phyloP scores from a whole-genome alignment of 2,888 invertebrate genomes.

The Aleiodes testaceus region DNA sequence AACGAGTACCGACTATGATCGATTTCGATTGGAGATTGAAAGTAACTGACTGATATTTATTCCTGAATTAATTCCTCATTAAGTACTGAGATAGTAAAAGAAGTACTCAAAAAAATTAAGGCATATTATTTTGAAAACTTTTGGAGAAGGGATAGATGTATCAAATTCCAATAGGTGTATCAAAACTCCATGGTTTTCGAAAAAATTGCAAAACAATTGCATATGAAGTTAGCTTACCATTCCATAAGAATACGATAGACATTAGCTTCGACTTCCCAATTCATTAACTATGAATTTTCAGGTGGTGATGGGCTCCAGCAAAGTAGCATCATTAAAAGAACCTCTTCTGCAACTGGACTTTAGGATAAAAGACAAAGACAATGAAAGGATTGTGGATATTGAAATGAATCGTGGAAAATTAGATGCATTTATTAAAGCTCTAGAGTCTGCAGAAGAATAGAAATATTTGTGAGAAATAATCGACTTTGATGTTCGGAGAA shows the following conservation, averaged over 20 bases:
- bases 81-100: background rate
- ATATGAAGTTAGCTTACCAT: background rate
- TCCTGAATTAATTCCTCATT: background rate
- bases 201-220: background rate
- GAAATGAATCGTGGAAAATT: slow-evolving; percentile 66
- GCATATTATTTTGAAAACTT: too few species aligned
- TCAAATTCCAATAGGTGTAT: too few species aligned
- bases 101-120: background rate
- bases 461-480: slow-evolving; percentile 16
- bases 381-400: slow-evolving; percentile 56
- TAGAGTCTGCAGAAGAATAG: slow-evolving; percentile 54
- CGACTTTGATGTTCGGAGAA: slow-evolving; percentile 21
- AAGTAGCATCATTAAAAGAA: slow-evolving; percentile 72
- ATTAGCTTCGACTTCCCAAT: background rate
- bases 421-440: slow-evolving; percentile 61
- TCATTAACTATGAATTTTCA: slow-evolving; percentile 47
- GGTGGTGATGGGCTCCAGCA: slow-evolving; percentile 75
- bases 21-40: slow-evolving; percentile 76
- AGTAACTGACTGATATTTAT: slow-evolving; percentile 53
- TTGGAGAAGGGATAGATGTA: too few species aligned
- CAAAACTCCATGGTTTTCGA: too few species aligned
- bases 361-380: slow-evolving; percentile 57
- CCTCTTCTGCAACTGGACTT: slow-evolving; percentile 74
- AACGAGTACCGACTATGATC: slow-evolving; percentile 67
- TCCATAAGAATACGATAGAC: background rate